A percentile compares a stretch with the other conserved stretches of the same genome.
Conservation (phyloP, 2,113 vertebrate genomes). For the Forbesichthys agassizii region DNA sequence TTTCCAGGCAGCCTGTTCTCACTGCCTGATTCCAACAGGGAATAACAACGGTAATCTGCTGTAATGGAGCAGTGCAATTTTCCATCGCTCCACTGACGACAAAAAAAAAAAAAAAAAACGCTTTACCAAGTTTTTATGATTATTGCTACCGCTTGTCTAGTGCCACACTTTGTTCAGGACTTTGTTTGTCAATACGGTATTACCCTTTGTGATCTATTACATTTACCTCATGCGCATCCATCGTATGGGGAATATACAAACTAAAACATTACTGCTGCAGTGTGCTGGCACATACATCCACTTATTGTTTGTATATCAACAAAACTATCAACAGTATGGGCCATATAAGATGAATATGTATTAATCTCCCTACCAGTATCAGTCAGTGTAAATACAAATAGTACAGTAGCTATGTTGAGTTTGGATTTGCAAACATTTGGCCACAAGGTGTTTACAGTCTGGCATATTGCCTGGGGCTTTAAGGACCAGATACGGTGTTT, state of each 20-base stretch:
- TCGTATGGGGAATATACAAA: slow-evolving; percentile 14
- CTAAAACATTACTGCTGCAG: neutral
- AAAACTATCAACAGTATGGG: neutral
- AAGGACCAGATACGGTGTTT: neutral
- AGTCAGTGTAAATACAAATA: slow-evolving; percentile 7
- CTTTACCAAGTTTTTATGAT: neutral
- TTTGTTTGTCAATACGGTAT: slow-evolving; percentile 5
- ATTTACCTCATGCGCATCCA: slow-evolving; percentile 34
- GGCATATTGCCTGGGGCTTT: no score
- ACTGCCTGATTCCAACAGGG: slow-evolving; percentile 59
- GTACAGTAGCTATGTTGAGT: no score
- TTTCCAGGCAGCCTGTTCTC: slow-evolving; percentile 53
- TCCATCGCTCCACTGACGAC: slow-evolving; percentile 20
- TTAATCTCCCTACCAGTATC: neutral
- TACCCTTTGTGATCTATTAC: slow-evolving; percentile 38
- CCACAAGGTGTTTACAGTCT: no score
- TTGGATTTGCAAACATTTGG: no score
- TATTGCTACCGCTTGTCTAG: slow-evolving; percentile 4
- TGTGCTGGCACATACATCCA: neutral
- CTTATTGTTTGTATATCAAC: no score
- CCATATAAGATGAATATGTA: neutral
- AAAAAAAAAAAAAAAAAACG: no score
- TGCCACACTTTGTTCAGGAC: neutral
- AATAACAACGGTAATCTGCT: slow-evolving; percentile 40
- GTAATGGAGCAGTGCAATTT: slow-evolving; percentile 18